Conservation (phyloP, 64 coral and sea anemone species). For the Pocillopora verrucosa region DNA sequence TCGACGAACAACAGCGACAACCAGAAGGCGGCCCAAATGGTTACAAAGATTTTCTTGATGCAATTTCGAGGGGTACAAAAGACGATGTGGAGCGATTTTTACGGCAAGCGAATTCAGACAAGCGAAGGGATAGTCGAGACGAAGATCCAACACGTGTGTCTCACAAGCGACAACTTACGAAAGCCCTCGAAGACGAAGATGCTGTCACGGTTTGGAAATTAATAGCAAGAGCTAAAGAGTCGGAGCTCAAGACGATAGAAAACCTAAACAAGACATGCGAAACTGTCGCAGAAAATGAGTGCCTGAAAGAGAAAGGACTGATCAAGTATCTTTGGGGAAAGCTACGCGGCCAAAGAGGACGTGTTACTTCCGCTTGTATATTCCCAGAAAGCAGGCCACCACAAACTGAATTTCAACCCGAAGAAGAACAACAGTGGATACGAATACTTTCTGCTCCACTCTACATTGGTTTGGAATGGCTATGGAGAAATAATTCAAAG, state of each 20-base stretch:
- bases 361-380: neutral
- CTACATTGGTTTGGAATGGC: conserved; percentile 18
- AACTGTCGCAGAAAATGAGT: neutral
- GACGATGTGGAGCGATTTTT: neutral
- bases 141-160: neutral
- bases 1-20: neutral
- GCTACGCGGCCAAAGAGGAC: neutral
- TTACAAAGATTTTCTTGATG: neutral
- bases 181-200: conserved; percentile 7
- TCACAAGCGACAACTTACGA: neutral
- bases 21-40: neutral
- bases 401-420: neutral
- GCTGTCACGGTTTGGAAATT: neutral
- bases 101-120: neutral
- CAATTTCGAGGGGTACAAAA: neutral
- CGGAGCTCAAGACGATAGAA: neutral
- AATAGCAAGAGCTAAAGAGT: neutral
- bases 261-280: neutral
- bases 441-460: conserved; percentile 17
- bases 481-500: neutral
- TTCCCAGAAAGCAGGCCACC: neutral
- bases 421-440: conserved; percentile 31
- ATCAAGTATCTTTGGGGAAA: neutral
- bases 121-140: neutral
- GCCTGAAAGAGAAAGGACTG: neutral